phyloP scores from a whole-genome alignment of 2,113 vertebrate genomes.

The Corydoras sp. region DNA sequence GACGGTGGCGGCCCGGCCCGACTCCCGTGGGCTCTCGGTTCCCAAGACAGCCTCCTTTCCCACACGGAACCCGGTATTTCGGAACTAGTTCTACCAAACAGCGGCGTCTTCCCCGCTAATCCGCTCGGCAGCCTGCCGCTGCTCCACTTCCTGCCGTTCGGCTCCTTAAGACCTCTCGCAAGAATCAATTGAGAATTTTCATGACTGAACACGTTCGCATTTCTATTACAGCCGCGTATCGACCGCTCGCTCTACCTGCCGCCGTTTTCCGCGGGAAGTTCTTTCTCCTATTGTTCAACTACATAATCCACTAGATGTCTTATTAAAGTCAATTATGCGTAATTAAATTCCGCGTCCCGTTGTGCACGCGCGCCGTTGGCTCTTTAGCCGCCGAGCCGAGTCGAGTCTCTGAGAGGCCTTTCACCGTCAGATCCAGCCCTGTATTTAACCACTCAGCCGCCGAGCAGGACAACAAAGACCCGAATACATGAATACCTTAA shows the following conservation, averaged over 20 bases:
- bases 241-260: slow-evolving; percentile 12
- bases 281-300: slow-evolving; percentile 14
- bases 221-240: slow-evolving; percentile 18
- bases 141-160: neutral
- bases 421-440: slow-evolving; percentile 1
- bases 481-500: neutral
- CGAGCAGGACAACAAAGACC: neutral
- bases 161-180: slow-evolving; percentile 22
- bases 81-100: neutral
- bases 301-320: slow-evolving; percentile 31
- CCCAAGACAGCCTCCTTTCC: neutral
- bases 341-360: slow-evolving; percentile 27
- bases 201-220: slow-evolving; percentile 8
- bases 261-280: slow-evolving; percentile 26
- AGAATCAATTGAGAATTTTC: slow-evolving; percentile 19
- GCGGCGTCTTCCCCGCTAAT: neutral
- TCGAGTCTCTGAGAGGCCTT: neutral
- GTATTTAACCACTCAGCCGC: neutral
- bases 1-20: no score
- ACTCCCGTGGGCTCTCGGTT: no score
- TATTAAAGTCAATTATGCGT: slow-evolving; percentile 36
- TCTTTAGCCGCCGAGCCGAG: slow-evolving; percentile 5
- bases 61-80: neutral
- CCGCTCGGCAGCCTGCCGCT: neutral
- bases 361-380: neutral